These are phyloP conservation scores for Tachina grossa DNA, from an alignment of 2,888 invertebrate species.

Conservation along the genomic window DNA sequence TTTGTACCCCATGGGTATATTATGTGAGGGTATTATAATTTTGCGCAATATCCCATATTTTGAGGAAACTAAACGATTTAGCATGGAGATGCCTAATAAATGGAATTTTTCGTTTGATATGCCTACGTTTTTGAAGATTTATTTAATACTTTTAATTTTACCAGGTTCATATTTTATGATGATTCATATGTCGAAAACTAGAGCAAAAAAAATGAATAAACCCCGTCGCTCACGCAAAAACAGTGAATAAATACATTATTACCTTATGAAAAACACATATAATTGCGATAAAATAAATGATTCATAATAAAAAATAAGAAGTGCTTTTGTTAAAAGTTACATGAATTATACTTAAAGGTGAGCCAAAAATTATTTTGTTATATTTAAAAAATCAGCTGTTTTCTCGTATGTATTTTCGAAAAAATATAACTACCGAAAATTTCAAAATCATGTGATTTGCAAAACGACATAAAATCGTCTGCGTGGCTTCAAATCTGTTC, in stretches of 20 bases:
- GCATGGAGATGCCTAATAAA: slow-evolving; percentile 90
- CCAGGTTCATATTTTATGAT: slow-evolving; percentile 91
- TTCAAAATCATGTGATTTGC: too few relatives aligned
- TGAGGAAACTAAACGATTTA: slow-evolving; percentile 91
- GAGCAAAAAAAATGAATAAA: slow-evolving; percentile 86
- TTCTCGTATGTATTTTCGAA: too few relatives aligned
- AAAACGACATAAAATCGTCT: too few relatives aligned
- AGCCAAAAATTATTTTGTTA: too few relatives aligned
- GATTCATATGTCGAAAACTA: slow-evolving; percentile 91
- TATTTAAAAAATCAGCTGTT: too few relatives aligned
- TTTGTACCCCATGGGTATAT: slow-evolving; percentile 94
- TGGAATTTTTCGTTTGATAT: slow-evolving; percentile 95
- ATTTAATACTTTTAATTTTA: slow-evolving; percentile 89
- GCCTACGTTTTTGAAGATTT: slow-evolving; percentile 90
- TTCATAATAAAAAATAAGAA: background rate
- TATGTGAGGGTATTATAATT: slow-evolving; percentile 92
- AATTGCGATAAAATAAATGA: slow-evolving; percentile 8
- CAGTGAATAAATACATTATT: slow-evolving; percentile 38
- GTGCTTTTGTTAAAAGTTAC: too few relatives aligned
- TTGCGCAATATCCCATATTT: slow-evolving; percentile 94
- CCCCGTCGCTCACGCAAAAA: slow-evolving; percentile 50
- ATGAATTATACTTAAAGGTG: too few relatives aligned
- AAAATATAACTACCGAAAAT: too few relatives aligned
- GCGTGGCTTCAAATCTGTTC: too few relatives aligned
- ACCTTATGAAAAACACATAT: background rate